A percentile compares a stretch with the other conserved stretches of the same genome.
Conservation (phyloP, 2,113 vertebrate species). For the Centropus bengalensis region DNA sequence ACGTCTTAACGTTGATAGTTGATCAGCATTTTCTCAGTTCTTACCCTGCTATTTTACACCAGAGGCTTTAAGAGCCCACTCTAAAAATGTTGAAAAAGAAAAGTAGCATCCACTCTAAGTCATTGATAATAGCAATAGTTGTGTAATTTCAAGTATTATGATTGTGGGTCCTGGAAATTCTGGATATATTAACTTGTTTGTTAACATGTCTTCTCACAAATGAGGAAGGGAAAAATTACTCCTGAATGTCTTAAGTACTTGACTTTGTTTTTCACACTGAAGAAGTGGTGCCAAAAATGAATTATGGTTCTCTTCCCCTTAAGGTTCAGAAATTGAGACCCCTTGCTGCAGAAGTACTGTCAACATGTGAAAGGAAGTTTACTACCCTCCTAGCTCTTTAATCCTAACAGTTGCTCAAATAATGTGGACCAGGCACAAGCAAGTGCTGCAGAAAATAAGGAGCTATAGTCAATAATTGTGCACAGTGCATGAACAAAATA, state of each 20-base stretch:
- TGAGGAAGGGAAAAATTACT: neutral
- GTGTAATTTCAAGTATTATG: neutral
- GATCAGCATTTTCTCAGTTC: neutral
- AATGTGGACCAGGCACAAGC: neutral
- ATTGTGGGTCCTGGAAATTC: neutral
- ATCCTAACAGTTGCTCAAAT: neutral
- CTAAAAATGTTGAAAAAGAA: neutral
- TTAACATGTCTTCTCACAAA: neutral
- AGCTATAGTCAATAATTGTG: neutral
- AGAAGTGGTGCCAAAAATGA: neutral
- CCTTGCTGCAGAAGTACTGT: conserved; percentile 11
- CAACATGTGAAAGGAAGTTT: conserved; percentile 20
- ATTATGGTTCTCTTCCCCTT: neutral
- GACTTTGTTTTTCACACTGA: neutral
- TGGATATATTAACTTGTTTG: neutral
- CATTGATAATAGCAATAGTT: neutral
- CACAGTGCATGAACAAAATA: neutral
- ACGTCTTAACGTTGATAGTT: conserved; percentile 15
- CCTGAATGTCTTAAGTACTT: neutral
- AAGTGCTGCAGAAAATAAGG: neutral
- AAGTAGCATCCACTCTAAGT: neutral
- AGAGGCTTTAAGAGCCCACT: neutral
- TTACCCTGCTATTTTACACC: neutral
- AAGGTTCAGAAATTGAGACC: neutral
- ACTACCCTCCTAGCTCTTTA: neutral